A percentile compares a stretch with the other conserved stretches of the same genome.
Evolutionary conservation across 2,113 vertebrate genomes (phyloP).

Genomic region (Chaetodon trifascialis): DNA sequence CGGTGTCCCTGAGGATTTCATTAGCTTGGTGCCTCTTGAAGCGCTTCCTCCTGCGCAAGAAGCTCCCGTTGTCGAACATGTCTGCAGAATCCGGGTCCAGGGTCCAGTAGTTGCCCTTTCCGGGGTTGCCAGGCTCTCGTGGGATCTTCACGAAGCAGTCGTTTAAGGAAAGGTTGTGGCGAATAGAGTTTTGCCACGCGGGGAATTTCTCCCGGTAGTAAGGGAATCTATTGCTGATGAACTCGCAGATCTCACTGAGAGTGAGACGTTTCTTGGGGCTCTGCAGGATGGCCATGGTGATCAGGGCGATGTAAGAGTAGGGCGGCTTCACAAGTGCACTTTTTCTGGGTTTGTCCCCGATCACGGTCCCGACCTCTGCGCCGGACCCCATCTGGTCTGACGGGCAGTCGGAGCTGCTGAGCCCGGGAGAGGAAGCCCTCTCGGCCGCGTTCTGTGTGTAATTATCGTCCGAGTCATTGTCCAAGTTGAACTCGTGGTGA

Average conservation of each 20-base stretch:
- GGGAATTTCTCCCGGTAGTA: constrained; percentile 97
- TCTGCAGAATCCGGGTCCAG: constrained; percentile 95
- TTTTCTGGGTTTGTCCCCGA: constrained; percentile 87
- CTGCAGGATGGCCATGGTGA: constrained; percentile 98
- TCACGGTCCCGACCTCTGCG: constrained; percentile 66
- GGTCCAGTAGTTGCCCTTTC: constrained; percentile 97
- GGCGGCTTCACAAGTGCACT: constrained; percentile 91
- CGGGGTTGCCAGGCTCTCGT: constrained; percentile 91
- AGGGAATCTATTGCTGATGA: constrained; percentile 96
- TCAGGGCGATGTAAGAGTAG: constrained; percentile 96
- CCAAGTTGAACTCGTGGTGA: constrained; percentile 83
- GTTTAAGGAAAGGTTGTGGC: constrained; percentile 94
- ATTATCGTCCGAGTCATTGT: constrained; percentile 88
- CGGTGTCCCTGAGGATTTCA: constrained; percentile 91
- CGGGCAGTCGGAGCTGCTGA: constrained; percentile 83
- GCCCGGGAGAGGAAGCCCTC: constrained; percentile 79
- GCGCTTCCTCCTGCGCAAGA: constrained; percentile 93
- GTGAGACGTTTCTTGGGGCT: constrained; percentile 96
- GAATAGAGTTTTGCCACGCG: constrained; percentile 95
- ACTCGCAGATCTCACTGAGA: constrained; percentile 97
- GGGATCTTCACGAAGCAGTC: constrained; percentile 97
- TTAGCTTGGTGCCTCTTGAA: constrained; percentile 93
- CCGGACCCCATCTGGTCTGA: constrained; percentile 77
- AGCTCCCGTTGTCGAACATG: constrained; percentile 97
- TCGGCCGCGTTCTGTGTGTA: constrained; percentile 84